These are phyloP conservation scores for Thermophis baileyi DNA, from an alignment of 2,113 vertebrate genomes.

Conservation along the genomic window DNA sequence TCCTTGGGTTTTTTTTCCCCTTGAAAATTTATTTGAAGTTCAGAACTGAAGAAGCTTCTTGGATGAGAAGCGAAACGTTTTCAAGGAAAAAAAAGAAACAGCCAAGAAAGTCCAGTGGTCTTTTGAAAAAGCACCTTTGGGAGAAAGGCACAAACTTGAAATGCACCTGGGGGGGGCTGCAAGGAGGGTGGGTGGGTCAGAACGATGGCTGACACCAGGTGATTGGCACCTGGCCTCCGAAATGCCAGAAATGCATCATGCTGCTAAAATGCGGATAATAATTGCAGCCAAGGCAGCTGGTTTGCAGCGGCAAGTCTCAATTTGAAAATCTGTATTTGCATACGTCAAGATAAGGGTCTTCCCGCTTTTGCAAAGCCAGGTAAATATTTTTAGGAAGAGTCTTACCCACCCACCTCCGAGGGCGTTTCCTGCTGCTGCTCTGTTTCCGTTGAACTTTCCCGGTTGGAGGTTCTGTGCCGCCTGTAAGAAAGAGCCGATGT, in stretches of 20 bases:
- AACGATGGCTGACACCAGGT: not conserved
- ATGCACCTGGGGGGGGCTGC: not conserved
- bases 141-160: not conserved
- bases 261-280: not conserved
- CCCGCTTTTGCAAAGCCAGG: not conserved
- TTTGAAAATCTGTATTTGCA: not conserved
- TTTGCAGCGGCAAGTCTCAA: not conserved
- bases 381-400: no score
- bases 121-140: no score
- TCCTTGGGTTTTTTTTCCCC: no score
- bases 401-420: not conserved
- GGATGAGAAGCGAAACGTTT: no score
- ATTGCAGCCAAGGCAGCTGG: not conserved
- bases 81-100: no score
- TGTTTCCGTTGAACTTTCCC: not conserved
- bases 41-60: no score
- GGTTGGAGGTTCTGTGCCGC: not conserved
- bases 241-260: not conserved
- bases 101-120: no score
- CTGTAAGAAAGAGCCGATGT: not conserved
- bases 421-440: not conserved
- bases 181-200: not conserved
- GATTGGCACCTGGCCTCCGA: not conserved
- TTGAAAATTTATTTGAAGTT: no score
- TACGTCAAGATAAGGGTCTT: not conserved